These are phyloP conservation scores for Automeris io DNA, from an alignment of 2,888 invertebrate species.

Conservation along the genomic window DNA sequence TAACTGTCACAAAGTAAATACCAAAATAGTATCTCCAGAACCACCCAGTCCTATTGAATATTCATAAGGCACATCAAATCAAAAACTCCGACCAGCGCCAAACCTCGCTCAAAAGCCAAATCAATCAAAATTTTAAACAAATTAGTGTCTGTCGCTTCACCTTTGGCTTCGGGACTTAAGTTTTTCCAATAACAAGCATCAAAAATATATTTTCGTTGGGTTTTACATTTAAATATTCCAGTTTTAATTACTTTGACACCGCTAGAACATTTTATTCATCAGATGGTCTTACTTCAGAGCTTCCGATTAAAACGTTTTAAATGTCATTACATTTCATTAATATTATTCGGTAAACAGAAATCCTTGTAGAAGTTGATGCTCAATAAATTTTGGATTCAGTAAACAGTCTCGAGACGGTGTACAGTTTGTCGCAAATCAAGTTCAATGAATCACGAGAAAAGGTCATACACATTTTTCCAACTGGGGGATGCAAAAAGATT, in stretches of 20 bases:
- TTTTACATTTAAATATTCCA: constrained; percentile 37
- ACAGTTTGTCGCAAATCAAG: neutral
- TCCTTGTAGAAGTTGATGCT: neutral
- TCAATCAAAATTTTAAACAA: constrained; percentile 43
- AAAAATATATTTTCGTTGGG: constrained; percentile 18
- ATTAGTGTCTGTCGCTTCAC: constrained; percentile 26
- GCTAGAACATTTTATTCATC: constrained; percentile 6
- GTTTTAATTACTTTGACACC: constrained; percentile 30
- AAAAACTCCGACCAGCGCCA: constrained; percentile 13
- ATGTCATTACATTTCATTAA: constrained; percentile 1
- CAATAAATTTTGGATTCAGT: neutral
- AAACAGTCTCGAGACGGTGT: no score
- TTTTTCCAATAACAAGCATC: constrained; percentile 36
- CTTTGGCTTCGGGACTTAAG: constrained; percentile 23
- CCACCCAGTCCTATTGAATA: constrained; percentile 6
- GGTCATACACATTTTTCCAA: no score
- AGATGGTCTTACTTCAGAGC: neutral
- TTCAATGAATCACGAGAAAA: neutral
- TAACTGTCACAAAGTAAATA: no score
- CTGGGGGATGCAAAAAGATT: no score
- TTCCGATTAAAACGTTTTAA: constrained; percentile 1
- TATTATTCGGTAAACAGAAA: constrained; percentile 1
- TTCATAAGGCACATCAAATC: constrained; percentile 17
- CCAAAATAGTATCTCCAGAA: neutral
- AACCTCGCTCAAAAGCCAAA: constrained; percentile 26